phyloP scores from a whole-genome alignment of 2,113 vertebrate species.

The Uropsilus gracilis region DNA sequence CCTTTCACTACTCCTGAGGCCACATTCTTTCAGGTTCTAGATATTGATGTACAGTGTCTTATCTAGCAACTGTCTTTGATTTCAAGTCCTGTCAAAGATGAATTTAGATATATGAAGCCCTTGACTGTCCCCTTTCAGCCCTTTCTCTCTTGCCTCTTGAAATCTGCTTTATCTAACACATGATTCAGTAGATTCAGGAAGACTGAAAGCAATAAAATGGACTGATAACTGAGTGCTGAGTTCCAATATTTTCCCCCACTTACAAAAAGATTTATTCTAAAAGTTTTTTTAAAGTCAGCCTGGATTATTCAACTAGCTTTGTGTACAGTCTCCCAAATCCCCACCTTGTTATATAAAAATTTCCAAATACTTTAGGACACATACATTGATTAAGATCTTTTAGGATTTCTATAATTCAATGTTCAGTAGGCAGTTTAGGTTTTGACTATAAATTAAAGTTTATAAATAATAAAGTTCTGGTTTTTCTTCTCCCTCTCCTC shows the following conservation, averaged over 20 bases:
- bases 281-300: not conserved
- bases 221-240: not conserved
- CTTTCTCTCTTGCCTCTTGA: not conserved
- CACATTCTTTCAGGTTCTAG: not conserved
- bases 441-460: not conserved
- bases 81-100: not conserved
- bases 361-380: not conserved
- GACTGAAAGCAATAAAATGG: not conserved
- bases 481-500: not conserved
- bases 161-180: not conserved
- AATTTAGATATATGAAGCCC: not conserved
- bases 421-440: not conserved
- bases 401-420: not conserved
- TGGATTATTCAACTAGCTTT: not conserved
- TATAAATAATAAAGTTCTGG: not conserved
- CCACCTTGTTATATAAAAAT: not conserved
- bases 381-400: not conserved
- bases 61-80: not conserved
- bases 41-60: not conserved
- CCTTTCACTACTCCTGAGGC: not conserved
- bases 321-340: not conserved
- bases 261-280: not conserved
- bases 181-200: not conserved
- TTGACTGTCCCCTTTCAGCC: not conserved
- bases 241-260: constrained; percentile 27